Percentiles rank a stretch among this genome's conserved stretches.
These are phyloP conservation scores for Hycleus phaleratus DNA, from an alignment of 1,140 invertebrate genomes.

Conservation along the genomic window DNA sequence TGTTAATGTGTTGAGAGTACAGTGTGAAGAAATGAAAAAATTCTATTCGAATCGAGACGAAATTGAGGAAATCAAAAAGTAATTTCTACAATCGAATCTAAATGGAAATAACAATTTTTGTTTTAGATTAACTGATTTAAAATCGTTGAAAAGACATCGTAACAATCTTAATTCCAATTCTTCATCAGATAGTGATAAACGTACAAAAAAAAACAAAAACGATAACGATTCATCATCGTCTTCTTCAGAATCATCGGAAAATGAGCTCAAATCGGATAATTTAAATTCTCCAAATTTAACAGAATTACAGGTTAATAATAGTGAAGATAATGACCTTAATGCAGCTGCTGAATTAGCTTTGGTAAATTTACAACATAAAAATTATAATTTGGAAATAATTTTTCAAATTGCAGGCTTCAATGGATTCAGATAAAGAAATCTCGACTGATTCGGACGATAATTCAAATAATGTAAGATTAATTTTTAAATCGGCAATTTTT, in stretches of 20 bases:
- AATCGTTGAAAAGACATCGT: not conserved
- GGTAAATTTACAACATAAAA: not conserved
- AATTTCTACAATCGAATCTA: constrained; percentile 1
- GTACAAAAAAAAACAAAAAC: too few species aligned
- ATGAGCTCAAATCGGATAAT: too few species aligned
- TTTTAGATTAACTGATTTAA: constrained; percentile 7
- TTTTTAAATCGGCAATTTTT: too few species aligned
- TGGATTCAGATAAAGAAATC: too few species aligned
- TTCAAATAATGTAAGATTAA: too few species aligned
- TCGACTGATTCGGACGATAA: too few species aligned
- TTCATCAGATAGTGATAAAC: not conserved
- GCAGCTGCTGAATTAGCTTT: not conserved
- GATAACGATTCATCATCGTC: too few species aligned
- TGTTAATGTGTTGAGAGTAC: constrained; percentile 21
- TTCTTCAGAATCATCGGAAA: too few species aligned
- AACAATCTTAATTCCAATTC: not conserved
- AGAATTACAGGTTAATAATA: too few species aligned
- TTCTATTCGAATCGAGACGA: constrained; percentile 23
- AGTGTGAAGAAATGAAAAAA: constrained; percentile 23
- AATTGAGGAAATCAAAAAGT: constrained; percentile 26
- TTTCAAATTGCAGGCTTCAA: too few species aligned
- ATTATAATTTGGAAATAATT: not conserved
- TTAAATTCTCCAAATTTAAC: too few species aligned
- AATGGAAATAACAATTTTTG: constrained; percentile 1
- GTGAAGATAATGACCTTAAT: not conserved